A percentile compares a stretch with the other conserved stretches of the same genome.
Conservation (phyloP, 2,797 vertebrate species). For the Gouania willdenowi region DNA sequence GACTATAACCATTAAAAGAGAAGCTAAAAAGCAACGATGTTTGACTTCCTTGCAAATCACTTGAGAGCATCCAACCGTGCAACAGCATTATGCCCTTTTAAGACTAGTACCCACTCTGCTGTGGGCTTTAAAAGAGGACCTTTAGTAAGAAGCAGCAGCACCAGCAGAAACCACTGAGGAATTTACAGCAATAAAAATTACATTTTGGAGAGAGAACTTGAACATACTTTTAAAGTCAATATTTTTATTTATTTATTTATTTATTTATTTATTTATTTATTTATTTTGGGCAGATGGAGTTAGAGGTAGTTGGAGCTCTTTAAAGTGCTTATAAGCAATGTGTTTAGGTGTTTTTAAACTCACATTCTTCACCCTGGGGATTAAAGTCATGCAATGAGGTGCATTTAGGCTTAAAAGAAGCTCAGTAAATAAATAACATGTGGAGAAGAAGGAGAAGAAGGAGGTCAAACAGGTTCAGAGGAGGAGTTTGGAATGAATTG, state of each 20-base stretch:
- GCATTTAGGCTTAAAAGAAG: background rate
- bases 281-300: too few relatives aligned
- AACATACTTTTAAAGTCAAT: too few relatives aligned
- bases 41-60: conserved; percentile 43
- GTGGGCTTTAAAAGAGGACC: conserved; percentile 43
- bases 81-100: conserved; percentile 53
- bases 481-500: background rate
- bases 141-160: conserved; percentile 13
- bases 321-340: background rate
- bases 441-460: background rate
- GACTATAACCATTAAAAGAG: conserved; percentile 38
- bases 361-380: too few relatives aligned
- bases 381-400: background rate
- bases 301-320: too few relatives aligned
- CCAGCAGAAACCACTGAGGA: conserved; percentile 15
- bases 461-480: background rate
- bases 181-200: conserved; percentile 33
- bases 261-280: too few relatives aligned
- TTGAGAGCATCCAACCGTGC: conserved; percentile 54
- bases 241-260: too few relatives aligned
- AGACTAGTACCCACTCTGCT: conserved; percentile 48
- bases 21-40: conserved; percentile 1
- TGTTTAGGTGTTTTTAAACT: background rate
- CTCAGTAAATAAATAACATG: background rate
- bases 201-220: too few relatives aligned